Conservation (phyloP, 2,797 vertebrate genomes). For the Acipenser ruthenus region DNA sequence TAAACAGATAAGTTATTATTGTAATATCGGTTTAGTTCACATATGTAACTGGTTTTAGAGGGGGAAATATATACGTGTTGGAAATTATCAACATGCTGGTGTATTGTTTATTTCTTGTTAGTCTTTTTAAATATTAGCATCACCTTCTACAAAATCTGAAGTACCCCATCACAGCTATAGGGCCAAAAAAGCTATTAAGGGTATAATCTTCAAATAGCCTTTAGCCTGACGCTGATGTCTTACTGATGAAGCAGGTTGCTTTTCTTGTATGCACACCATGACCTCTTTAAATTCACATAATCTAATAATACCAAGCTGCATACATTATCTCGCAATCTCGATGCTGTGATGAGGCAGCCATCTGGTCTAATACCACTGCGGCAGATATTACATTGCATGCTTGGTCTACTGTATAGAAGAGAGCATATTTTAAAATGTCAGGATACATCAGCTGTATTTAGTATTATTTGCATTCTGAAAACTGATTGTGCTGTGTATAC, state of each 20-base stretch:
- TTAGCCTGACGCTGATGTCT: constrained; percentile 25
- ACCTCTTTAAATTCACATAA: constrained; percentile 69
- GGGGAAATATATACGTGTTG: too few relatives aligned
- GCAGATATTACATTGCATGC: constrained; percentile 59
- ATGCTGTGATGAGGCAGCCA: constrained; percentile 67
- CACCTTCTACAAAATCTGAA: too few relatives aligned
- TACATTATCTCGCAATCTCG: constrained; percentile 52
- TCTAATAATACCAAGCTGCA: constrained; percentile 67
- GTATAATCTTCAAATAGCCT: constrained; percentile 28
- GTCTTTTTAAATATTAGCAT: too few relatives aligned
- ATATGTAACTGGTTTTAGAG: too few relatives aligned
- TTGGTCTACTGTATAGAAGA: constrained; percentile 65
- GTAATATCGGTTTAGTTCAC: too few relatives aligned
- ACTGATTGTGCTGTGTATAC: too few relatives aligned
- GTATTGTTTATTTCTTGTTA: too few relatives aligned
- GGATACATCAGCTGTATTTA: constrained; percentile 62
- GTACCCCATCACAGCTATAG: too few relatives aligned
- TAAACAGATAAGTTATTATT: too few relatives aligned
- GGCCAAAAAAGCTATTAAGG: constrained; percentile 24
- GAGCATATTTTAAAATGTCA: constrained; percentile 70
- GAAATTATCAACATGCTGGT: too few relatives aligned
- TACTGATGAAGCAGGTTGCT: constrained; percentile 41
- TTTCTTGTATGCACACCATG: constrained; percentile 55
- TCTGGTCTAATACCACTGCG: constrained; percentile 69
- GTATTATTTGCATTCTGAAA: constrained; percentile 28